Evolutionary conservation across 2,113 vertebrate genomes (phyloP).

Genomic region (Holacanthus passer): DNA sequence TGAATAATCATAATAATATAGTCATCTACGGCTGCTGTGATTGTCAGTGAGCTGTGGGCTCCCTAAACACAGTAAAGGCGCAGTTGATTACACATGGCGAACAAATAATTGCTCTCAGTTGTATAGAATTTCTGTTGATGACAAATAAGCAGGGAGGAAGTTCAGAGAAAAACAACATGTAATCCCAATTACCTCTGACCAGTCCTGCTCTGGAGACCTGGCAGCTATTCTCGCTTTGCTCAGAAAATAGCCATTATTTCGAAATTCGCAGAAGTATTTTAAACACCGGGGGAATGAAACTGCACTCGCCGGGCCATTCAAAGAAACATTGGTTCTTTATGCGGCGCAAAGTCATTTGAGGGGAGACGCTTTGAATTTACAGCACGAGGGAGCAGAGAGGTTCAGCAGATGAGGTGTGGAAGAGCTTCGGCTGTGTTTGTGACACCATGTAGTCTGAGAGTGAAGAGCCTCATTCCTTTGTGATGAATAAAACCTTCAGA

Average conservation of each 20-base stretch:
- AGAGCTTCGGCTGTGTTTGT: background rate
- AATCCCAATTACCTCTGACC: background rate
- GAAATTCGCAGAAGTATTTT: conserved; percentile 3
- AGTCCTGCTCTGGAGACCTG: background rate
- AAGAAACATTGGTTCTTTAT: background rate
- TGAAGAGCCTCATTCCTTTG: background rate
- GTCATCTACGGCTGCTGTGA: no score
- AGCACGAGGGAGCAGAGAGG: background rate
- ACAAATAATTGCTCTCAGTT: background rate
- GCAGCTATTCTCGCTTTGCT: background rate
- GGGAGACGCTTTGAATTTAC: background rate
- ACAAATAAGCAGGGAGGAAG: background rate
- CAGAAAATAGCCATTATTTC: background rate
- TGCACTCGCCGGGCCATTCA: background rate
- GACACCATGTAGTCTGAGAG: background rate
- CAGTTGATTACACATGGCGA: background rate
- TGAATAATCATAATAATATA: background rate
- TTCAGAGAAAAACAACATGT: background rate
- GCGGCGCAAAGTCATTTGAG: background rate
- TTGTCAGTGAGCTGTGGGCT: background rate
- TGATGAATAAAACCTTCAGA: background rate
- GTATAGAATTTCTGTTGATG: background rate
- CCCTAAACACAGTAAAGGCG: background rate
- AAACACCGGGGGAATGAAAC: background rate
- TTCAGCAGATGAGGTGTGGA: background rate